Conservation (phyloP, 2,797 vertebrate species). For the Xerus rutilus region DNA sequence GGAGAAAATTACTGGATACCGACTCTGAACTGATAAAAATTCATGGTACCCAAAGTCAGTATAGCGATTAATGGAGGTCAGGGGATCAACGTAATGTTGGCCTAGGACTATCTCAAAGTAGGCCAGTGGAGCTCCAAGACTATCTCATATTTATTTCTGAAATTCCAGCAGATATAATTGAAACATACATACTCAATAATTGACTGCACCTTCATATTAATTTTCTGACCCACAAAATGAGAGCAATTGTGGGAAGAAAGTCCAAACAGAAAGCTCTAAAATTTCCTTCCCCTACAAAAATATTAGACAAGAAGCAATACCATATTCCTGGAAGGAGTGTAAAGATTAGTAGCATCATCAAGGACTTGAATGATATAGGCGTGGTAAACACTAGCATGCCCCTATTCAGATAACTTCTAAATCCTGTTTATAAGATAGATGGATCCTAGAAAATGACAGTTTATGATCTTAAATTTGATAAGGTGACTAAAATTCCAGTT, state of each 20-base stretch:
- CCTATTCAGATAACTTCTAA: neutral
- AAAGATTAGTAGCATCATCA: neutral
- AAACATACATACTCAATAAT: neutral
- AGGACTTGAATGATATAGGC: neutral
- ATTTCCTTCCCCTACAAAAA: neutral
- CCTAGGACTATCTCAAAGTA: neutral
- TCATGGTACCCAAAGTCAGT: neutral
- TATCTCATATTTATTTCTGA: constrained; percentile 18
- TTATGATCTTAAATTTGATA: neutral
- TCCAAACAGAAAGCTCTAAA: neutral
- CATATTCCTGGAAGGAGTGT: neutral
- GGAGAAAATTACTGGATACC: neutral
- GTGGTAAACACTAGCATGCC: neutral
- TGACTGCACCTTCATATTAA: neutral
- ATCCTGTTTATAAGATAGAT: neutral
- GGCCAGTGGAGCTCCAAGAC: neutral
- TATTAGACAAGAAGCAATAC: neutral
- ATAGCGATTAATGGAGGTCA: neutral
- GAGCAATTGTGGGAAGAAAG: neutral
- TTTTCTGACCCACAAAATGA: neutral
- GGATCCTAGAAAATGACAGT: neutral
- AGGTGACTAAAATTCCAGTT: neutral
- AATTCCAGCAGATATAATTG: neutral
- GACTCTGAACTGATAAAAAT: neutral
- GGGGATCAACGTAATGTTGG: neutral